Conservation (phyloP, 1,140 invertebrate genomes). For the Latrodectus geometricus region DNA sequence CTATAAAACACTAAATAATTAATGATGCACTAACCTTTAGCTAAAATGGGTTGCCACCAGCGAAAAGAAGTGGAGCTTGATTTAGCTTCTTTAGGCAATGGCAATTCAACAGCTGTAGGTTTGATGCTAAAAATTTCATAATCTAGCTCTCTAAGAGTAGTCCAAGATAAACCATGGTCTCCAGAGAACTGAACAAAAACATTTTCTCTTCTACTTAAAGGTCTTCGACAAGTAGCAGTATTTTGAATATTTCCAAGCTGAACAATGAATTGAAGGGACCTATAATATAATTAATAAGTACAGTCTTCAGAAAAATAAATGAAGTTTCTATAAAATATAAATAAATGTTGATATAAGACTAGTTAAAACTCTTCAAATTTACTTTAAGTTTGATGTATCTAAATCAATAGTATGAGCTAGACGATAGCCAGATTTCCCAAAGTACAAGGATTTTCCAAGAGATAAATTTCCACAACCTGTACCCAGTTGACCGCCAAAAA, state of each 20-base stretch:
- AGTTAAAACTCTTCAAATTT: neutral
- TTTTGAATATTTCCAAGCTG: conserved; percentile 63
- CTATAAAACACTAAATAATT: no score
- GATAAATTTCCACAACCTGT: conserved; percentile 59
- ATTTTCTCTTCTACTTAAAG: conserved; percentile 65
- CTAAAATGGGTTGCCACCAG: conserved; percentile 70
- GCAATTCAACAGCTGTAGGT: conserved; percentile 66
- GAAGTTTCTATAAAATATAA: neutral
- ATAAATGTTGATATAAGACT: neutral
- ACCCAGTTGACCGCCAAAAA: conserved; percentile 43
- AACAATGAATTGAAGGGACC: conserved; percentile 56
- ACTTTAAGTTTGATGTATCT: conserved; percentile 56
- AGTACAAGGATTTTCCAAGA: conserved; percentile 58
- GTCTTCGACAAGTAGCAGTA: conserved; percentile 64
- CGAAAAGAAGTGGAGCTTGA: conserved; percentile 68
- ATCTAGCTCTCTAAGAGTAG: conserved; percentile 67
- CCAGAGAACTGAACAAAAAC: conserved; percentile 60
- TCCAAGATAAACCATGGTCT: conserved; percentile 69
- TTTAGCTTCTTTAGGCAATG: conserved; percentile 68
- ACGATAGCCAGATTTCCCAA: conserved; percentile 49
- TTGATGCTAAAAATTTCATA: conserved; percentile 66
- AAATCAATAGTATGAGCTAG: conserved; percentile 57
- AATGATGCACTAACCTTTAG: conserved; percentile 64
- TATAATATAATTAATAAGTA: conserved; percentile 19
- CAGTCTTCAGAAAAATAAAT: neutral